A percentile compares a stretch with the other conserved stretches of the same genome.
These are phyloP conservation scores for Galagoides demidoff DNA, from an alignment of 2,797 vertebrate genomes.

Conservation along the genomic window DNA sequence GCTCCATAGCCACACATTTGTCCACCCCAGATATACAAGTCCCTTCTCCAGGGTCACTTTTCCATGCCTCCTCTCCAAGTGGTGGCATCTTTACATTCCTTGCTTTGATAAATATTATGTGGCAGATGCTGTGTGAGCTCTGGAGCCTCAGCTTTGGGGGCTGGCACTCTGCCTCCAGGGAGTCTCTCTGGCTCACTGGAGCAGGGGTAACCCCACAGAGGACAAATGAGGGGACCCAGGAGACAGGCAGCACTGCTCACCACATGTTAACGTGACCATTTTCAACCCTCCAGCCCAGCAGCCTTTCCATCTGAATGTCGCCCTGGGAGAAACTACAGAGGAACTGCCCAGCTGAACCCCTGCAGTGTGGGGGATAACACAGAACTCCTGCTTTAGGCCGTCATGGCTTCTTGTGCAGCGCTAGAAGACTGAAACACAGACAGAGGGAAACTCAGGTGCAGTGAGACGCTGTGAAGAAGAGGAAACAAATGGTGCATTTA, in stretches of 20 bases:
- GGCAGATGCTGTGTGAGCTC: background rate
- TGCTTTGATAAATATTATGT: background rate
- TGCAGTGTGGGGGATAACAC: background rate
- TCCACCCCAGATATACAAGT: no score
- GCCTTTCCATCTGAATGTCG: background rate
- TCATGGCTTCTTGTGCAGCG: background rate
- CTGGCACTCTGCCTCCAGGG: background rate
- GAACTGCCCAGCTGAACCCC: background rate
- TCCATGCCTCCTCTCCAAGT: background rate
- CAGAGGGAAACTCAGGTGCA: background rate
- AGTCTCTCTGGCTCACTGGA: background rate
- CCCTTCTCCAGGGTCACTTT: background rate
- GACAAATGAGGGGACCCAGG: background rate
- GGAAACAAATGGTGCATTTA: background rate
- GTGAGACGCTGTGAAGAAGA: background rate
- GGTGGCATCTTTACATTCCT: background rate
- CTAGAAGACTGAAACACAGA: background rate
- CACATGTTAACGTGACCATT: background rate
- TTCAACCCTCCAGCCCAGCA: background rate
- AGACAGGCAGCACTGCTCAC: rapidly evolving
- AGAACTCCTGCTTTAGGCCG: background rate
- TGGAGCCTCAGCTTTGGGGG: background rate
- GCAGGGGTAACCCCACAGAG: rapidly evolving
- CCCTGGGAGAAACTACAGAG: background rate
- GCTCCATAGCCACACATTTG: background rate